Conservation (phyloP, 2,797 vertebrate species). For the Poecilia wingei region DNA sequence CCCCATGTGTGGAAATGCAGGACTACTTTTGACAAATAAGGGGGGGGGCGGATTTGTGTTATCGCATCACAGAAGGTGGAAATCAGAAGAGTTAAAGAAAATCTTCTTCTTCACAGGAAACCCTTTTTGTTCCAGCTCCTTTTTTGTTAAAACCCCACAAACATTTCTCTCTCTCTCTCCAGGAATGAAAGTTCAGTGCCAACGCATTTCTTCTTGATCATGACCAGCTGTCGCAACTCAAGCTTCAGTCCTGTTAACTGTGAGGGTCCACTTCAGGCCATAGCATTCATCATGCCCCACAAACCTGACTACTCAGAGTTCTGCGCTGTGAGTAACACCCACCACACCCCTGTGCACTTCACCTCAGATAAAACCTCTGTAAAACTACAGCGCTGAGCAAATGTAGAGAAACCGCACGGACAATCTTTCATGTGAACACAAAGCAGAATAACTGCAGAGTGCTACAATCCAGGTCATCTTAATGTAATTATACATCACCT, state of each 20-base stretch:
- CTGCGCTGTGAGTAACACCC: conserved; percentile 86
- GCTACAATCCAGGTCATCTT: too few species aligned
- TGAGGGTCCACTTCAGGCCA: conserved; percentile 72
- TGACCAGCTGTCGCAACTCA: conserved; percentile 87
- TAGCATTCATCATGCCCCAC: conserved; percentile 91
- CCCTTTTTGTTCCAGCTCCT: background rate
- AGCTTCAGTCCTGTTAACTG: conserved; percentile 76
- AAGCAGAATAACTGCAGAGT: background rate
- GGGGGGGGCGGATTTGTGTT: background rate
- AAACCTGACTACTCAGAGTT: conserved; percentile 87
- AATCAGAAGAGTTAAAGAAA: background rate
- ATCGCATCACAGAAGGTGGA: background rate
- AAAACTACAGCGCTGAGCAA: background rate
- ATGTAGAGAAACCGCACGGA: background rate
- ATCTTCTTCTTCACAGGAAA: background rate
- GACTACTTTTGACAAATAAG: conserved; percentile 1
- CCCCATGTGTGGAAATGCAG: background rate
- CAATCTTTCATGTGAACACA: background rate
- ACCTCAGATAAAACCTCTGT: background rate
- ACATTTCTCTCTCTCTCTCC: conserved; percentile 14
- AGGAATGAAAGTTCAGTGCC: conserved; percentile 80
- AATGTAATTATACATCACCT: background rate
- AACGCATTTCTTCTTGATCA: conserved; percentile 92
- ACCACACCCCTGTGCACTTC: background rate
- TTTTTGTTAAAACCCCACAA: background rate